These are phyloP conservation scores for Strigops habroptila DNA, from an alignment of 2,113 vertebrate genomes.

Conservation along the genomic window DNA sequence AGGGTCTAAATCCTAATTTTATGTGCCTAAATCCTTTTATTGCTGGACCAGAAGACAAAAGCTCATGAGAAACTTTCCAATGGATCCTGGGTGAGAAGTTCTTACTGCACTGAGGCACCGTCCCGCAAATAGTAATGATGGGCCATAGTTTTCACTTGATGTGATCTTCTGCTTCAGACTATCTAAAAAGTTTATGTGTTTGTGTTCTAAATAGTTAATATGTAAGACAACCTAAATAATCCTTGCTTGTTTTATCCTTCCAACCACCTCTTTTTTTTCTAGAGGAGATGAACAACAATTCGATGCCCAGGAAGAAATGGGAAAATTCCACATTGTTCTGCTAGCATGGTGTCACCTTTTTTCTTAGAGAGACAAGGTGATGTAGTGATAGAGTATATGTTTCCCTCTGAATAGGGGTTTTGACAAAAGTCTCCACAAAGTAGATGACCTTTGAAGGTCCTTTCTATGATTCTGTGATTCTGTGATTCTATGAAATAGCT, in stretches of 20 bases:
- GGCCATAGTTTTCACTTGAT: not conserved
- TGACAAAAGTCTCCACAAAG: not conserved
- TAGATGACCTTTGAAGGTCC: not conserved
- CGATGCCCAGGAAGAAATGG: not conserved
- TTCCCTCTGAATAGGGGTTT: not conserved
- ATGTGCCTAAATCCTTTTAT: not conserved
- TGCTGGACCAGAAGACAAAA: not conserved
- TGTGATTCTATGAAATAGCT: not conserved
- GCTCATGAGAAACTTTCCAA: not conserved
- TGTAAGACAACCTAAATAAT: not conserved
- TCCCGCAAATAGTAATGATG: not conserved
- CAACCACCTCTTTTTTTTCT: not conserved
- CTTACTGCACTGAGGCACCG: not conserved
- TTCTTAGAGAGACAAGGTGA: not conserved
- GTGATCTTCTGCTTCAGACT: not conserved
- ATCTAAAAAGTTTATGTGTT: not conserved
- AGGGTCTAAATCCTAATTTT: not conserved
- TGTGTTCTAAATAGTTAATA: not conserved
- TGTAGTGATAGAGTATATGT: not conserved
- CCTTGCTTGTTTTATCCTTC: not conserved
- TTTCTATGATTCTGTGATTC: not conserved
- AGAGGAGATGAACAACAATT: not conserved
- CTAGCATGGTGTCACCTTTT: not conserved
- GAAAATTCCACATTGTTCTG: not conserved
- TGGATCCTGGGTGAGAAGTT: not conserved